Base-by-base conservation (phyloP, 2,888 invertebrate species). In the Operophtera brumata region DNA sequence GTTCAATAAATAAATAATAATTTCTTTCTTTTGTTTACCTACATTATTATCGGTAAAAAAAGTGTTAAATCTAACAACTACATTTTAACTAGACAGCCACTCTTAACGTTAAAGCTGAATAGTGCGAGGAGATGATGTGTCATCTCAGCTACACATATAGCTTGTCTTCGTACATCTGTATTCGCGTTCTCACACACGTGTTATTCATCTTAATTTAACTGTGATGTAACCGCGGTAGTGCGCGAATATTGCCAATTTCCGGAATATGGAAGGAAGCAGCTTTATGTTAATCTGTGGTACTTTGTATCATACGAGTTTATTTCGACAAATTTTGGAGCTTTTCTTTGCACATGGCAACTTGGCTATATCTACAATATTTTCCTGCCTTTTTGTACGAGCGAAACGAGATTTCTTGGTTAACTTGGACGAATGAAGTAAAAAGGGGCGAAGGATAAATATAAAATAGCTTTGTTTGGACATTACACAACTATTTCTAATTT, bases 181-280 rank as follows among this genome's bases (percentile, higher is more conserved):
- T 40, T 20, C 39, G 14, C 39, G 12, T 28, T 9, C 34, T 36
- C 42, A 35, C 44, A 45, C 37, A 14, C 12, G 30, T 30, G 44
- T 54, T 40, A 54, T 48, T 45, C 42, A 48, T 54, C 54, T 48
- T 42, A 52, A 52, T 54, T 44, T 54, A 48, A 44, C 54, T 34
- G 51, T 40, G 41, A 52, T 54, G 48, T 54, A 48, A 44, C 54
- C 39, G 51, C 43, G 41, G 25, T 51, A 35, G 37, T 26, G 28
- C 42, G 55, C 32, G 59, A 57, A 57, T 62, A 62, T 62, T 57
- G 53, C 62, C 62, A 57, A 62, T 62, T 59, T 62, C 57, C 59
- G 43, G 58, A 48, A 49, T 39, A 49, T 32, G 51, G 30, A 11
- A 37, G 45, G 40, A 44, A 41, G 37, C 25, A 48, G 53, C 43